Conservation (phyloP, 1,140 invertebrate genomes). For the Galleria mellonella region DNA sequence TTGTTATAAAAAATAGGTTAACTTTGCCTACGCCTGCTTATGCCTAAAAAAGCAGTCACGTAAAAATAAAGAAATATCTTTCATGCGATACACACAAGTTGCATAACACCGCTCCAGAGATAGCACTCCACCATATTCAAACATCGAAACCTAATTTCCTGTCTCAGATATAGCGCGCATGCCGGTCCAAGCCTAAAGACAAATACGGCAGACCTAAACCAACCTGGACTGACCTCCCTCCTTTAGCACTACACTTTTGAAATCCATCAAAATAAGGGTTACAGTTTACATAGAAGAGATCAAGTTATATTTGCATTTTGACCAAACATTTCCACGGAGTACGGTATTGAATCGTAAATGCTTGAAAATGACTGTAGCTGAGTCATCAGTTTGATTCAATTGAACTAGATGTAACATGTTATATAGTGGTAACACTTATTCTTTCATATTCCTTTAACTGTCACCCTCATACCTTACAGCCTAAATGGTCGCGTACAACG, state of each 20-base stretch:
- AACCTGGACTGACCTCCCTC: neutral
- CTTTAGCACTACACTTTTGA: too few relatives aligned
- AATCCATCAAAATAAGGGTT: too few relatives aligned
- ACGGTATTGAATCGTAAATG: slow-evolving; percentile 13
- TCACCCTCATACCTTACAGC: too few relatives aligned
- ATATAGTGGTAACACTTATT: neutral
- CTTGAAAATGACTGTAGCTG: slow-evolving; percentile 17
- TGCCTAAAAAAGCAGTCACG: too few relatives aligned
- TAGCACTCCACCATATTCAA: slow-evolving; percentile 1
- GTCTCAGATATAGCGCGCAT: slow-evolving; percentile 2
- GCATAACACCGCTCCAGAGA: neutral
- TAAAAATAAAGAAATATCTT: too few relatives aligned
- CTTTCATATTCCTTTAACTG: too few relatives aligned
- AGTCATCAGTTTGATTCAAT: slow-evolving; percentile 6
- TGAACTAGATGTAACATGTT: neutral
- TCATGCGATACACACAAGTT: too few relatives aligned
- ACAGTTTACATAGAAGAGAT: slow-evolving; percentile 10
- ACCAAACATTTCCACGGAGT: slow-evolving; percentile 15
- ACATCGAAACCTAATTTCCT: slow-evolving; percentile 4
- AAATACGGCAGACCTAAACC: neutral
- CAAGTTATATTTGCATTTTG: slow-evolving; percentile 14
- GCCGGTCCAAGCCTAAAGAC: slow-evolving; percentile 1
- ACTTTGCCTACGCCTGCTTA: too few relatives aligned
- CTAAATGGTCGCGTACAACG: too few relatives aligned
- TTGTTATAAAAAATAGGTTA: too few relatives aligned